Percentiles rank a stretch among this genome's conserved stretches.
These are phyloP conservation scores for Aphyosemion australe DNA, from an alignment of 2,113 vertebrate genomes.

Conservation along the genomic window DNA sequence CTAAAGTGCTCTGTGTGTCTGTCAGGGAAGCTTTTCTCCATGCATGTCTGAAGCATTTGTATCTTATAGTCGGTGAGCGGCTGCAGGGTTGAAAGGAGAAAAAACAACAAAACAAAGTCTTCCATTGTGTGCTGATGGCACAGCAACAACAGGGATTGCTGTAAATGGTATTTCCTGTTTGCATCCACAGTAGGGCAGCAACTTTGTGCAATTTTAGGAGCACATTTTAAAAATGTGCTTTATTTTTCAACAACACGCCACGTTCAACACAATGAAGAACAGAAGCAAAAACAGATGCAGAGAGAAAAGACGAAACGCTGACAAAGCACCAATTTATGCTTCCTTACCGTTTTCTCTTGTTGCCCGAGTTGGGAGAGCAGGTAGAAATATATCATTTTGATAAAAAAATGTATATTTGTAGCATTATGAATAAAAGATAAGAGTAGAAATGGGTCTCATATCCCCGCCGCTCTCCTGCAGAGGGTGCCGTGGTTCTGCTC, in stretches of 20 bases:
- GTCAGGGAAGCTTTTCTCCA: conserved; percentile 1
- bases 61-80: background rate
- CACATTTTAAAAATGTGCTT: background rate
- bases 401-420: background rate
- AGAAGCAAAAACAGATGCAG: background rate
- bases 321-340: background rate
- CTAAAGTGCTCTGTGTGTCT: conserved; percentile 23
- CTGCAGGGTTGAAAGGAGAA: background rate
- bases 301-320: too few species aligned
- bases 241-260: background rate
- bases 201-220: background rate
- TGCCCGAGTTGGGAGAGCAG: background rate
- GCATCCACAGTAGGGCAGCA: background rate
- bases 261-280: background rate
- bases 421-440: background rate
- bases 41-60: background rate
- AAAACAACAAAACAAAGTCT: too few species aligned
- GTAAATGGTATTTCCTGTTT: conserved; percentile 1
- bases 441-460: background rate
- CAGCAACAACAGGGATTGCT: background rate
- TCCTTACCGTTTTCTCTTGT: background rate
- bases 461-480: conserved; percentile 59
- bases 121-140: conserved; percentile 1
- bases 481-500: conserved; percentile 67
- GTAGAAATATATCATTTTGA: background rate